These are phyloP conservation scores for Coregonus ussuriensis DNA, from an alignment of 2,797 vertebrate genomes.

Conservation along the genomic window DNA sequence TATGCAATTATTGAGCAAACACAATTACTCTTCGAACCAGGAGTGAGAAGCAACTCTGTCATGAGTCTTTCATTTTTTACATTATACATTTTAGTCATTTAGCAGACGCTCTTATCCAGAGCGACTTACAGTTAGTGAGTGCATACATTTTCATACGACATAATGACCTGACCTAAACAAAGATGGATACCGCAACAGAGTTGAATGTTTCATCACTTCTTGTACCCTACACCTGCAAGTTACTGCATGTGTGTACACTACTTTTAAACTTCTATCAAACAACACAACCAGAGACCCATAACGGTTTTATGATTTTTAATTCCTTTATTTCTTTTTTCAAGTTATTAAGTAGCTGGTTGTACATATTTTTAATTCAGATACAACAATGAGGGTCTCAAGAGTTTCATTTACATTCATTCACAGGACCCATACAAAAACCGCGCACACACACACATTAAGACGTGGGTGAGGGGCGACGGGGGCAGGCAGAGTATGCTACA, in stretches of 20 bases:
- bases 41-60: background rate
- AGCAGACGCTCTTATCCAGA: too few species aligned
- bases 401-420: slow-evolving; percentile 70
- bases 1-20: background rate
- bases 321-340: slow-evolving; percentile 56
- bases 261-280: background rate
- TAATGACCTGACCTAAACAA: background rate
- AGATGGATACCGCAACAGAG: background rate
- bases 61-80: too few species aligned
- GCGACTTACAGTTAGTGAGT: too few species aligned
- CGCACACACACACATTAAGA: slow-evolving; percentile 43
- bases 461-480: slow-evolving; percentile 17
- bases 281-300: slow-evolving; percentile 9
- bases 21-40: background rate
- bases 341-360: slow-evolving; percentile 76
- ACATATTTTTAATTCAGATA: slow-evolving; percentile 64
- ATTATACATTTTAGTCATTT: too few species aligned
- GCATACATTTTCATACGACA: too few species aligned
- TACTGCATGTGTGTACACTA: background rate
- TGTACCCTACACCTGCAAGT: background rate
- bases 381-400: slow-evolving; percentile 52
- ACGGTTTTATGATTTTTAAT: slow-evolving; percentile 53
- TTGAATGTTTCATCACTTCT: background rate
- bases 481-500: slow-evolving; percentile 27
- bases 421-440: slow-evolving; percentile 52